Evolutionary conservation across 2,888 invertebrate species (phyloP).

Genomic region (Achlya flavicornis): DNA sequence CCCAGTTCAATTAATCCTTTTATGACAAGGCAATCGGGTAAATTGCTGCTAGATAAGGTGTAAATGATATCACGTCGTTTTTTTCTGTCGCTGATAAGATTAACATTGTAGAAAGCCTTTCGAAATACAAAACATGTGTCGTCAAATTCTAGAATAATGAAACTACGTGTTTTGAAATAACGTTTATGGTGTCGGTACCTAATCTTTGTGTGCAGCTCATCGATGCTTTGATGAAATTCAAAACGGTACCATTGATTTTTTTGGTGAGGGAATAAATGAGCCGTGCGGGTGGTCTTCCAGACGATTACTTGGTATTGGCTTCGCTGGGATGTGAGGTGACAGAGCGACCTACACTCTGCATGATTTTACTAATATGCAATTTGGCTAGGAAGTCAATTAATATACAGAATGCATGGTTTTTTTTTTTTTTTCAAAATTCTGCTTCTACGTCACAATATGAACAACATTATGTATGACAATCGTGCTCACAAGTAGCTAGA

Average conservation of each 20-base stretch:
- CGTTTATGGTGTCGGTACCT: background rate
- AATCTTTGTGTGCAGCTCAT: background rate
- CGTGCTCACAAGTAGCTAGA: too few species aligned
- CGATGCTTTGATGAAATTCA: background rate
- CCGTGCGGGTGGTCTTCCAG: slow-evolving; percentile 25
- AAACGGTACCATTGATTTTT: background rate
- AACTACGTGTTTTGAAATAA: background rate
- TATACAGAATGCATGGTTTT: too few species aligned
- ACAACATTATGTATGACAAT: too few species aligned
- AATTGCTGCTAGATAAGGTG: background rate
- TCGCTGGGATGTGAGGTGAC: slow-evolving; percentile 21
- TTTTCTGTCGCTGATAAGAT: slow-evolving; percentile 9
- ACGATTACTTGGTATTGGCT: slow-evolving; percentile 24
- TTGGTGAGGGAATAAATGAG: slow-evolving; percentile 11
- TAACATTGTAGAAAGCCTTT: slow-evolving; percentile 4
- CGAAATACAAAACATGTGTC: slow-evolving; percentile 7
- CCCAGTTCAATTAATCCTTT: slow-evolving; percentile 7
- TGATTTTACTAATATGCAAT: background rate
- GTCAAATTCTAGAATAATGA: background rate
- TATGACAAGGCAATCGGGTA: slow-evolving; percentile 6
- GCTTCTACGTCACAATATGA: too few species aligned
- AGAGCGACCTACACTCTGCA: slow-evolving; percentile 15
- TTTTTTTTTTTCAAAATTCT: too few species aligned
- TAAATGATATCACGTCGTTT: background rate
- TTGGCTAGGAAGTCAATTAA: too few species aligned